Conservation (phyloP, 1,140 invertebrate species). For the Aporrectodea caliginosa region DNA sequence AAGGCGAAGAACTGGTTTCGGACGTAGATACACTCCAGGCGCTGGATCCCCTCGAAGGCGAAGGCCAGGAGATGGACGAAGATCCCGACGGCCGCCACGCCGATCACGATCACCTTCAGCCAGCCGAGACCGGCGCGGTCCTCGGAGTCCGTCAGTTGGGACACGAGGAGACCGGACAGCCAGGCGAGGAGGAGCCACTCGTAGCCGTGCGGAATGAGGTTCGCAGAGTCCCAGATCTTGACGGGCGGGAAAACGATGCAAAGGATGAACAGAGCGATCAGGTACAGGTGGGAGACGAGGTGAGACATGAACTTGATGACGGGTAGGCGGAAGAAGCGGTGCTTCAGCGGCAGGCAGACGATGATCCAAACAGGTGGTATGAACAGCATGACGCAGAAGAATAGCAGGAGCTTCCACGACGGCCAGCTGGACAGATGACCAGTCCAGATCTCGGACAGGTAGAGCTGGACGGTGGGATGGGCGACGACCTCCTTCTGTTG, state of each 20-base stretch:
- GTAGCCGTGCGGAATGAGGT: conserved; percentile 72
- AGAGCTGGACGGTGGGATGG: conserved; percentile 60
- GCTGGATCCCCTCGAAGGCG: conserved; percentile 67
- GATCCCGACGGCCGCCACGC: conserved; percentile 88
- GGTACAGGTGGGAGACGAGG: conserved; percentile 93
- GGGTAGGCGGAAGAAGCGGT: conserved; percentile 85
- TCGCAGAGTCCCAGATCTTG: conserved; percentile 54
- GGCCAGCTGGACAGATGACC: conserved; percentile 86
- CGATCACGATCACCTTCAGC: conserved; percentile 72
- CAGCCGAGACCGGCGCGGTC: conserved; percentile 51
- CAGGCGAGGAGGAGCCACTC: conserved; percentile 94
- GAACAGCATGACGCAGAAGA: conserved; percentile 85
- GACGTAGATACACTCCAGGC: conserved; percentile 73
- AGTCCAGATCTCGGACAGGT: conserved; percentile 72
- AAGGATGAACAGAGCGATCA: conserved; percentile 82
- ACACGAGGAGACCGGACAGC: conserved; percentile 89
- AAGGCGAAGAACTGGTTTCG: conserved; percentile 94
- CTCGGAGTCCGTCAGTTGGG: conserved; percentile 88
- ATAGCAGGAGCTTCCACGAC: conserved; percentile 85
- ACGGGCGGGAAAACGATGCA: conserved; percentile 84
- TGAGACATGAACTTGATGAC: conserved; percentile 99
- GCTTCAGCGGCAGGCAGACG: conserved; percentile 89
- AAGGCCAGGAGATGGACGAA: conserved; percentile 79
- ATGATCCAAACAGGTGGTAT: conserved; percentile 93
- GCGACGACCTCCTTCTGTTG: conserved; percentile 89